Conservation (phyloP, 2,113 vertebrate genomes). For the Naja naja region DNA sequence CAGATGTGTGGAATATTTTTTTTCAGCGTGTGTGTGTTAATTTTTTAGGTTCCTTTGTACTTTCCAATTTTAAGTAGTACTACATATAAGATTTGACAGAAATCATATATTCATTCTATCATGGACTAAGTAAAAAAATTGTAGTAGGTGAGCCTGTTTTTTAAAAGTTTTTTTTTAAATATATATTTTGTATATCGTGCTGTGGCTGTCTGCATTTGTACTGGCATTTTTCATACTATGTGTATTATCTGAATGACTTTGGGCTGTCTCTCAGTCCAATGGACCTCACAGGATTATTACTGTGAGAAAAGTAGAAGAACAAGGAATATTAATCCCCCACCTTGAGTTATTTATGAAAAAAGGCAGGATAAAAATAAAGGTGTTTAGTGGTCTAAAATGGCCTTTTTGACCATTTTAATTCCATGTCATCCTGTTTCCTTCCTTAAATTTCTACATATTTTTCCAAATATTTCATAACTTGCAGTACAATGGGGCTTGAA, state of each 20-base stretch:
- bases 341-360: not conserved
- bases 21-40: conserved; percentile 29
- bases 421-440: not conserved
- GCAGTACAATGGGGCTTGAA: not conserved
- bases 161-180: not conserved
- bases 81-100: conserved; percentile 51
- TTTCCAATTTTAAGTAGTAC: conserved; percentile 60
- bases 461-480: not conserved
- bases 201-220: not conserved
- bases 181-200: not conserved
- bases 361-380: not conserved
- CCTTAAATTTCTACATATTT: not conserved
- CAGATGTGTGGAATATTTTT: conserved; percentile 36
- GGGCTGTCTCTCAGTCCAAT: not conserved
- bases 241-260: not conserved
- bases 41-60: conserved; percentile 62
- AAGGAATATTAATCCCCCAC: not conserved
- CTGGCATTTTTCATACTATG: not conserved
- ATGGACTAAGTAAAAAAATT: conserved; percentile 37
- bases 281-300: not conserved
- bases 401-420: not conserved
- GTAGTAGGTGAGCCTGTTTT: not conserved
- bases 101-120: conserved; percentile 41
- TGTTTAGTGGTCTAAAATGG: not conserved
- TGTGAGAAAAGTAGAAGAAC: not conserved